These are phyloP conservation scores for Neosilurus mollespiculum DNA, from an alignment of 2,797 vertebrate genomes.

Conservation along the genomic window DNA sequence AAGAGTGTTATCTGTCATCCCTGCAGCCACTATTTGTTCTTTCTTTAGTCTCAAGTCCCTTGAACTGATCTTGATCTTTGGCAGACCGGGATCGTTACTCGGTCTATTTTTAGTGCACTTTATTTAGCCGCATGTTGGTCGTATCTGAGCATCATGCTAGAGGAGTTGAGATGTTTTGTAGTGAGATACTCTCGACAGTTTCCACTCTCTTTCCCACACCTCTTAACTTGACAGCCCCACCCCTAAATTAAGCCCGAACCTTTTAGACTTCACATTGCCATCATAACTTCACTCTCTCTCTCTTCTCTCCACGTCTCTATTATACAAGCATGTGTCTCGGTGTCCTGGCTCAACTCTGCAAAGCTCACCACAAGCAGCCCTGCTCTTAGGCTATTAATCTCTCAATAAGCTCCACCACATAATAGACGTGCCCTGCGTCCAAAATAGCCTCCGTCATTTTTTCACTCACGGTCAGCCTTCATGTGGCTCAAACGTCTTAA, in stretches of 20 bases:
- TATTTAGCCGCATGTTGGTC: not conserved
- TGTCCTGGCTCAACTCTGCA: constrained; percentile 41
- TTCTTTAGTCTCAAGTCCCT: not conserved
- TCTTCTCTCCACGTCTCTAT: not conserved
- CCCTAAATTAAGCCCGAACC: constrained; percentile 1
- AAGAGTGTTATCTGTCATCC: not conserved
- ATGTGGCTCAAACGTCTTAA: constrained; percentile 31
- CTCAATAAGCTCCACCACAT: constrained; percentile 30
- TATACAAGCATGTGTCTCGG: constrained; percentile 9
- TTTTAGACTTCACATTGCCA: not conserved
- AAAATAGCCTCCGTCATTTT: constrained; percentile 40
- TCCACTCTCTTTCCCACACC: not conserved
- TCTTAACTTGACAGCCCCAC: not conserved
- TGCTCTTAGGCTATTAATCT: constrained; percentile 42
- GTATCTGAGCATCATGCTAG: not conserved
- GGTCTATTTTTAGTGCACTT: not conserved
- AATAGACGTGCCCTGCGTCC: constrained; percentile 28
- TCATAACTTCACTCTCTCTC: not conserved
- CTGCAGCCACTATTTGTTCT: not conserved
- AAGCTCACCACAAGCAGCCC: constrained; percentile 36
- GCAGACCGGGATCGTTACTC: not conserved
- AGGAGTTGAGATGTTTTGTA: not conserved
- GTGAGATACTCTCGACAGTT: not conserved
- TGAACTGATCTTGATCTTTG: not conserved
- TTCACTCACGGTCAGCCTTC: constrained; percentile 33